These are phyloP conservation scores for Panthera tigris DNA, from an alignment of 2,113 vertebrate species.

Conservation along the genomic window DNA sequence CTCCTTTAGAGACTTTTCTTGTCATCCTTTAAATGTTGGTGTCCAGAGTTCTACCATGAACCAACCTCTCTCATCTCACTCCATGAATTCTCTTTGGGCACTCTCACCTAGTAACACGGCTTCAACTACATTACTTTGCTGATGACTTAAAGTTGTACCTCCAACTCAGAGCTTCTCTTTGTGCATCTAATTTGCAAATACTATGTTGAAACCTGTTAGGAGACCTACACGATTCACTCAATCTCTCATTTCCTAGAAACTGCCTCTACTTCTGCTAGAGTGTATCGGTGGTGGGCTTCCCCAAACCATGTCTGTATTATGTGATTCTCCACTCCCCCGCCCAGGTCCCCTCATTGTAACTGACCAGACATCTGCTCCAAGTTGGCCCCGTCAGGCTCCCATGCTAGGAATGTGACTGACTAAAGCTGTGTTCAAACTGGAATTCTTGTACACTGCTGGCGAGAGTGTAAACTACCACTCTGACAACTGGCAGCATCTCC, in stretches of 20 bases:
- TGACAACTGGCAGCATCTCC: not conserved
- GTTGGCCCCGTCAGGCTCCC: not conserved
- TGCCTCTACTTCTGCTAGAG: not conserved
- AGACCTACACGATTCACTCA: not conserved
- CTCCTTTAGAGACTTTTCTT: not conserved
- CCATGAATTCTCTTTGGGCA: not conserved
- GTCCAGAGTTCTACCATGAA: not conserved
- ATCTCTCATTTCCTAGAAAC: not conserved
- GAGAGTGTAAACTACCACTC: not conserved
- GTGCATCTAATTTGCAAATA: not conserved
- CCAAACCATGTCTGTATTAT: not conserved
- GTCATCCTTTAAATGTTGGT: not conserved
- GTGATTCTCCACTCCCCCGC: not conserved
- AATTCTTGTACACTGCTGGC: not conserved
- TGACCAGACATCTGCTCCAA: not conserved
- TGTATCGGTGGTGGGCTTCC: not conserved
- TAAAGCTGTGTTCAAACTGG: not conserved
- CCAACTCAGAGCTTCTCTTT: not conserved
- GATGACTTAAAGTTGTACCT: not conserved
- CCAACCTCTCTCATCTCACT: not conserved
- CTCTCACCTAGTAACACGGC: not conserved
- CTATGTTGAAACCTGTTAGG: not conserved
- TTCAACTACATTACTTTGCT: not conserved
- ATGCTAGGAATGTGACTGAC: not conserved
- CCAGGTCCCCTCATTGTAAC: not conserved